phyloP scores from a whole-genome alignment of 2,888 invertebrate genomes.

The Adineta ricciae region DNA sequence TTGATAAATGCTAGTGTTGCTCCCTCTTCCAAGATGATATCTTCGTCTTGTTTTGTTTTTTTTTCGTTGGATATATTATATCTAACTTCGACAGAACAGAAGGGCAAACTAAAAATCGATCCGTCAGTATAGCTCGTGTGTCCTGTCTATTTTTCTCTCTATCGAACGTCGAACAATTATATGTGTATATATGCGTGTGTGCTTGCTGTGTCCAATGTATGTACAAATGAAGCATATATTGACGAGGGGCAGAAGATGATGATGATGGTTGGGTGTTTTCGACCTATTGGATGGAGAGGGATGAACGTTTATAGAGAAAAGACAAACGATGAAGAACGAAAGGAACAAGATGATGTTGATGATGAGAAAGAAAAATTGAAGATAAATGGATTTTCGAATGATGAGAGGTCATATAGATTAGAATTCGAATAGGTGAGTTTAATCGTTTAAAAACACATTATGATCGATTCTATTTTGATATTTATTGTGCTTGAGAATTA shows the following conservation, averaged over 20 bases:
- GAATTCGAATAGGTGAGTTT: not conserved
- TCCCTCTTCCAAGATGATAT: not conserved
- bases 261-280: not conserved
- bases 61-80: not conserved
- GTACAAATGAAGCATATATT: not conserved
- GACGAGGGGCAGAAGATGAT: not conserved
- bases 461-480: not conserved
- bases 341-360: not conserved
- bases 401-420: not conserved
- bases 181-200: not conserved
- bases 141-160: constrained; percentile 9
- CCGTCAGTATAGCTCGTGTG: not conserved
- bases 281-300: not conserved
- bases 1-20: not conserved
- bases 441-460: not conserved
- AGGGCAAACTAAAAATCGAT: not conserved
- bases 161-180: not conserved
- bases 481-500: not conserved
- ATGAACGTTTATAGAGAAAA: not conserved
- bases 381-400: not conserved
- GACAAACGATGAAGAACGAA: not conserved
- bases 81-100: not conserved
- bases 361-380: not conserved
- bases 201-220: not conserved
- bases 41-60: not conserved